A percentile compares a stretch with the other conserved stretches of the same genome.
These are phyloP conservation scores for Lepidurus couesii DNA, from an alignment of 1,140 invertebrate species.

Conservation along the genomic window DNA sequence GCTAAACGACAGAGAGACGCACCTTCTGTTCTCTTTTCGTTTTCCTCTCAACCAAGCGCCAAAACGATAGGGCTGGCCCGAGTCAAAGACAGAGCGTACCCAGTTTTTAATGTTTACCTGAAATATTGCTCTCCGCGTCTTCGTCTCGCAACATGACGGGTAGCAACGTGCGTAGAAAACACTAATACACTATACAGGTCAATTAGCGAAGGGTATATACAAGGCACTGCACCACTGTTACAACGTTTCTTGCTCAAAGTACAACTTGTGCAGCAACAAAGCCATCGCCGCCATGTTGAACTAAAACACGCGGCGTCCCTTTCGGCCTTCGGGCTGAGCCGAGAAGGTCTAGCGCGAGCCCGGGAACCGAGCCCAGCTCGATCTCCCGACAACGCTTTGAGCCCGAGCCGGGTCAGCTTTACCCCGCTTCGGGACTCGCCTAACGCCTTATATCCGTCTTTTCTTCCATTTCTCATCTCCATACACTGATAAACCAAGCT, in stretches of 20 bases:
- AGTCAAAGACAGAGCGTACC: neutral
- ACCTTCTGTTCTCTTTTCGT: neutral
- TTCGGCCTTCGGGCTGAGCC: slow-evolving; percentile 8
- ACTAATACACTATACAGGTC: slow-evolving; percentile 6
- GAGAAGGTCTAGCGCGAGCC: neutral
- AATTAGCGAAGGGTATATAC: neutral
- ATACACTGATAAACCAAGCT: too few relatives aligned
- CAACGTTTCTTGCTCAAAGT: neutral
- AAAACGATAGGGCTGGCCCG: slow-evolving; percentile 2
- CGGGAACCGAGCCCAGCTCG: too few relatives aligned
- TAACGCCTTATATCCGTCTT: neutral
- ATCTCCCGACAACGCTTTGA: neutral
- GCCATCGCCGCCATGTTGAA: slow-evolving; percentile 17
- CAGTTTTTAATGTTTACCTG: slow-evolving; percentile 5
- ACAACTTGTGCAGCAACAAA: slow-evolving; percentile 15
- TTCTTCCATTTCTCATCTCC: neutral
- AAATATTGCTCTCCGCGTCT: neutral
- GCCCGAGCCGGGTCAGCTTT: neutral
- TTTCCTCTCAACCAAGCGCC: neutral
- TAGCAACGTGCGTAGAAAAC: neutral
- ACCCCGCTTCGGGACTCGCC: neutral
- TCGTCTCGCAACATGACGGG: neutral
- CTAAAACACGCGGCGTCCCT: slow-evolving; percentile 13
- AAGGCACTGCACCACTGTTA: slow-evolving; percentile 17
- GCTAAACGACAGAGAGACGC: neutral